Evolutionary conservation across 2,888 invertebrate genomes (phyloP), one percentile per base, ranked within the genome.

Genomic region (Eupelmus urozonus): DNA sequence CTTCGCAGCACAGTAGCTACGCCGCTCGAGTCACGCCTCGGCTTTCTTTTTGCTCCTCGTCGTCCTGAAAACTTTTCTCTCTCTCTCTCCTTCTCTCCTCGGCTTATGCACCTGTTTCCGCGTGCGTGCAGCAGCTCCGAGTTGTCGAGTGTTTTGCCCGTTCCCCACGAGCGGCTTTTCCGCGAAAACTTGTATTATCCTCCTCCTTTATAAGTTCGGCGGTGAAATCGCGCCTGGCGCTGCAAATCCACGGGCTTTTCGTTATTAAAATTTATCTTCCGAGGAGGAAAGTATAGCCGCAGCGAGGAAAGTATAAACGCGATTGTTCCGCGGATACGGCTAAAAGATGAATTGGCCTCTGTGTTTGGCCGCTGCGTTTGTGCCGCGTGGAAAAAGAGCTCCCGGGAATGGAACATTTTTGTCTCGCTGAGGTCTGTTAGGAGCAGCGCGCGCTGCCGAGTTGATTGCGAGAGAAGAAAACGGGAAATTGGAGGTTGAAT

Each of bases 251-350:
- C 65, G 20, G n/a, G 62, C 49, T 13, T 72, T 72, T 53, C 49
- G 62, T 72, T 65, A 29, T 65, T 73, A 57, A 57, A 73, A 73
- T 73, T 29, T 20, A 60, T 60, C 42, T 34, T 59, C 51, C 27
- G 40, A 63, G 42, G 29, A 59, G 11, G 11, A 5, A 9, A 34
- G 3, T 3, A 34, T 9, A 51, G 25, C n/a, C 1, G 49, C n/a
- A 63, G n/a, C 16, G 16, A 1, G 27, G n/a, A 49, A 51, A 29
- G 49, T 42, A n/a, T 45, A 29, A 18, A 65, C 3, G 16, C 29
- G 9, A 16, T 18, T 65, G 49, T 11, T 51, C 9, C 11, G 49
- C 18, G 27, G 49, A 65, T 51, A 1, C 7, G 13, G 18, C 3
- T 34, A 34, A 34, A 34, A 34, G 9, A n/a, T 34, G 3, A 5